phyloP scores from a whole-genome alignment of 2,888 invertebrate genomes.

The Diplolepis rosae region DNA sequence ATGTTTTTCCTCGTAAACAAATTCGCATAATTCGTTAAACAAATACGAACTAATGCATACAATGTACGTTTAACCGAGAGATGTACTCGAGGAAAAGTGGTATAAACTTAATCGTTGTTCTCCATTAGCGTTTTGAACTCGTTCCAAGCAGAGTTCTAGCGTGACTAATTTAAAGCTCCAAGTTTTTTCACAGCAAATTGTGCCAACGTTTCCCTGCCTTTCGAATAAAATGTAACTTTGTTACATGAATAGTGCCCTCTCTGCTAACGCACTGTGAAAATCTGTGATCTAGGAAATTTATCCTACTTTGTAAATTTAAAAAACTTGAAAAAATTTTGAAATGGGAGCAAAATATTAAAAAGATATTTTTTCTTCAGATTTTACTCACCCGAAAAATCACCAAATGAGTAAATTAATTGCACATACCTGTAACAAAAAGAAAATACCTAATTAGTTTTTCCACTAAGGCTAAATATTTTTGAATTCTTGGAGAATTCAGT shows the following conservation, averaged over 20 bases:
- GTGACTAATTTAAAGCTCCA: slow-evolving; percentile 41
- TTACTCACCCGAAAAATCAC: background rate
- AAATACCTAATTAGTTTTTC: background rate
- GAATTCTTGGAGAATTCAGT: no score
- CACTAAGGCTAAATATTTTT: no score
- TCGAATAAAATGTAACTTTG: slow-evolving; percentile 15
- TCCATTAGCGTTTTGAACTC: slow-evolving; percentile 64
- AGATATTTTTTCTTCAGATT: background rate
- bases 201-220: background rate
- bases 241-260: slow-evolving; percentile 7
- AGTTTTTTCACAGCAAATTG: slow-evolving; percentile 37
- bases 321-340: background rate
- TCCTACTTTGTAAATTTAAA: background rate
- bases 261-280: no score
- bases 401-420: background rate
- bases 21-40: background rate
- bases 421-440: slow-evolving; percentile 6
- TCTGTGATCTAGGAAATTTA: background rate
- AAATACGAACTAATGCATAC: slow-evolving; percentile 23
- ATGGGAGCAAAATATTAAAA: background rate
- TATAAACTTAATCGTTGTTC: slow-evolving; percentile 55
- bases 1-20: background rate
- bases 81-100: slow-evolving; percentile 44
- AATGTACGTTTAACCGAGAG: slow-evolving; percentile 7
- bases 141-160: slow-evolving; percentile 64